Evolutionary conservation across 2,888 invertebrate genomes (phyloP), one percentile per base, ranked within the genome.

Genomic region (Melikaiella ostensackeni): DNA sequence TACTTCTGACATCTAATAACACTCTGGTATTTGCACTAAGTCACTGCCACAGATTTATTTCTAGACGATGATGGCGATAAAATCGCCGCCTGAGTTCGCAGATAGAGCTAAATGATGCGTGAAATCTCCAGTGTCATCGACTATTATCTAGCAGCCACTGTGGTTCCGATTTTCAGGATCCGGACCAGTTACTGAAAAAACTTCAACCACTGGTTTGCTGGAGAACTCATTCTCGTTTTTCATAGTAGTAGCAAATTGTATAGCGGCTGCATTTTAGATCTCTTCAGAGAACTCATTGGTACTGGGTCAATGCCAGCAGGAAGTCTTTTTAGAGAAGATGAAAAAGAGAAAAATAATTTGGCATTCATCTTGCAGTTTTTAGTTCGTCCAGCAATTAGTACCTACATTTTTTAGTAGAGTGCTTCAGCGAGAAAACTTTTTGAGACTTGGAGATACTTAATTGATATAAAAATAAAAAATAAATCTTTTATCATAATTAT

Each of bases 51-150:
- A n/a, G 33, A 7, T n/a, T 35, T 35, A 33, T 63, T 63, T 50
- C 46, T 8, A 5, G 30, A 33, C 30, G 9, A n/a, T 46, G 19
- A 50, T 50, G 50, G 46, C 50, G 11, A 46, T 70, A 30, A 66
- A 63, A 38, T 21, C n/a, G 0, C 9, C n/a, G 9, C 2, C 2
- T 19, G 9, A 27, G 19, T 19, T 63, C n/a, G 21, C 63, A 59
- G 24, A 35, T n/a, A 8, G 30, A 33, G 62, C 9, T 62, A n/a
- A 63, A 63, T 63, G 63, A 63, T n/a, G 63, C 63, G 9, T 33
- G 27, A 62, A 62, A 33, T 62, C 33, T 9, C 33, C 13, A 59
- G 59, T 59, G 16, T 59, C 27, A 59, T 59, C 59, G 16, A 16
- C 55, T 21, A 55, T 59, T 16, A 16, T 59, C 59, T 13, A 59